These are phyloP conservation scores for Pterocles burchelli DNA, from an alignment of 2,113 vertebrate genomes.

Conservation along the genomic window DNA sequence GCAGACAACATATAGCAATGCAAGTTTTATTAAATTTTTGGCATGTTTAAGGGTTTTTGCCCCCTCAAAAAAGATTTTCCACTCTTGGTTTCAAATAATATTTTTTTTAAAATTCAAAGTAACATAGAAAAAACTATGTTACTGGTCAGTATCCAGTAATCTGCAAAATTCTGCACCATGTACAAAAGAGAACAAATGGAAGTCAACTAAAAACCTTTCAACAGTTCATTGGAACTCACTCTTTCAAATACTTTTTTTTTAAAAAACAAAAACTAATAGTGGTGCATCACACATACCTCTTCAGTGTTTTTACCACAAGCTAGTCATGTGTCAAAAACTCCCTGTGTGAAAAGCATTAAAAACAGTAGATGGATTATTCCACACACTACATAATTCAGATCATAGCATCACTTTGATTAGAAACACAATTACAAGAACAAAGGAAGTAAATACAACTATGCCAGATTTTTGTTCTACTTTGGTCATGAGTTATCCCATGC, in stretches of 20 bases:
- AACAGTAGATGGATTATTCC: background rate
- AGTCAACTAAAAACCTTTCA: background rate
- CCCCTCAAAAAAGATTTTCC: background rate
- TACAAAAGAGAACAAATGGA: background rate
- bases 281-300: background rate
- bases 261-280: background rate
- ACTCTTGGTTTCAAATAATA: background rate
- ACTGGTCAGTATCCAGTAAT: background rate
- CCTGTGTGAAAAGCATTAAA: background rate
- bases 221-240: background rate
- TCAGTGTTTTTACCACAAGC: background rate
- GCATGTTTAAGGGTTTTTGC: background rate
- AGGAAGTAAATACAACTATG: background rate
- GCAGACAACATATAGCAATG: background rate
- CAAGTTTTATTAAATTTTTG: background rate
- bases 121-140: background rate
- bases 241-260: background rate
- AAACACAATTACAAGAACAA: background rate
- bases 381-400: background rate
- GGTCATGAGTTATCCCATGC: conserved; percentile 5
- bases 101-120: background rate
- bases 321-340: background rate
- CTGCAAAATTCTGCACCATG: background rate
- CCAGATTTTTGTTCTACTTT: conserved; percentile 7
- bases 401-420: background rate